Evolutionary conservation across 2,888 invertebrate genomes (phyloP), one percentile per base, ranked within the genome.

Genomic region (Brachypalpus laphriformis): DNA sequence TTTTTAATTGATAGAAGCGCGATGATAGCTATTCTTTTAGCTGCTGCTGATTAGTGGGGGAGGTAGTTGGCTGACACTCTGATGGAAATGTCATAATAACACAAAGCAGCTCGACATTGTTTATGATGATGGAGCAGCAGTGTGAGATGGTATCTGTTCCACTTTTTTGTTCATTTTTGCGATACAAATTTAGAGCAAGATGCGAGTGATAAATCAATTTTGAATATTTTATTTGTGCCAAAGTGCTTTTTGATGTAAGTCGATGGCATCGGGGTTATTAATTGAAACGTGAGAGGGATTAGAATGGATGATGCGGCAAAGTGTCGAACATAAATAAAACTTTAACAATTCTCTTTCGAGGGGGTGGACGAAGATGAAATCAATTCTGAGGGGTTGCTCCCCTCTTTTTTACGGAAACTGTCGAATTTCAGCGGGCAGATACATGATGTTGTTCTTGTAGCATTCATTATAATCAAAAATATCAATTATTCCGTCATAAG

Each of bases 171-270:
- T 18, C 0, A 2, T 57, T 25, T 42, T 45, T 28, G 25, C 25
- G 40, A 20, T 59, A 40, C 9, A 42, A 42, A 42, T 42, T 61
- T 47, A 11, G n/a, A 25, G 28, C 22, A 16, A 40, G 54, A 65
- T 31, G 20, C 14, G 18, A 9, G 45, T 14, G 45, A 31, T 31
- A 57, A 70, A 57, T 70, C 57, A 57, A 70, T 70, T 31, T 42
- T 45, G 31, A 70, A 70, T 70, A 34, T 70, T 70, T 70, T 47
- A 57, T 57, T 57, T 34, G 11, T 57, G 47, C 22, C 57, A 70
- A 47, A 70, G 70, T 70, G 47, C 57, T 22, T 70, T 57, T 34
- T 56, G 57, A 47, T 70, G 70, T 57, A 70, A 20, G 37, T 9
- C 56, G 37, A 70, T 18, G 56, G 31, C 16, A 22, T 25, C 4